Evolutionary conservation across 2,888 invertebrate genomes (phyloP).

Genomic region (Tenodera sinensis): DNA sequence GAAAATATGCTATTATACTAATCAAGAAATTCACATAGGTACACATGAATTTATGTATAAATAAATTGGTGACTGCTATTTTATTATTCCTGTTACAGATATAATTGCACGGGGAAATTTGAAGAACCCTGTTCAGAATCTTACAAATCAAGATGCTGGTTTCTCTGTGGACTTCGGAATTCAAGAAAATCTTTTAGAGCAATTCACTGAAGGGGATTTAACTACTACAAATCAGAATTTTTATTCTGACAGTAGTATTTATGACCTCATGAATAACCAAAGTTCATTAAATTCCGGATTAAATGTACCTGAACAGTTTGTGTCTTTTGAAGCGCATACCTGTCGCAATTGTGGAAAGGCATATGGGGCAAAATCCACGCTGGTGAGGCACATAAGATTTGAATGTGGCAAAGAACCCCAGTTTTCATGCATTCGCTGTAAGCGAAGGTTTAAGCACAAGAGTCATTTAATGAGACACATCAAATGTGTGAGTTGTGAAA

Average conservation of each 20-base stretch:
- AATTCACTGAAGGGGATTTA: background rate
- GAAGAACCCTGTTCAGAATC: background rate
- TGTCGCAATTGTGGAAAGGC: constrained; percentile 37
- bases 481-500: background rate
- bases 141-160: background rate
- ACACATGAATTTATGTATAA: background rate
- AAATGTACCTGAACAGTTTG: background rate
- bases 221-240: background rate
- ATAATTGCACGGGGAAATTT: background rate
- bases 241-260: background rate
- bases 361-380: constrained; percentile 36
- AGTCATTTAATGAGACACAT: constrained; percentile 9
- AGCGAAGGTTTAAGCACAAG: constrained; percentile 42
- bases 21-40: no score
- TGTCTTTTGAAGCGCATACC: background rate
- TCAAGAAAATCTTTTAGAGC: background rate
- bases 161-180: background rate
- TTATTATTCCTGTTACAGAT: background rate
- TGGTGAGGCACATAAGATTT: constrained; percentile 32
- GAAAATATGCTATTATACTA: no score
- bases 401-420: constrained; percentile 39
- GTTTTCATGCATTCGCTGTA: constrained; percentile 42
- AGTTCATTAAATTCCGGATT: constrained; percentile 11
- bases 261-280: background rate
- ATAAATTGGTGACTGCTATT: background rate